Evolutionary conservation across 2,888 invertebrate genomes (phyloP), one percentile per base, ranked within the genome.

Genomic region (Leucania comma): DNA sequence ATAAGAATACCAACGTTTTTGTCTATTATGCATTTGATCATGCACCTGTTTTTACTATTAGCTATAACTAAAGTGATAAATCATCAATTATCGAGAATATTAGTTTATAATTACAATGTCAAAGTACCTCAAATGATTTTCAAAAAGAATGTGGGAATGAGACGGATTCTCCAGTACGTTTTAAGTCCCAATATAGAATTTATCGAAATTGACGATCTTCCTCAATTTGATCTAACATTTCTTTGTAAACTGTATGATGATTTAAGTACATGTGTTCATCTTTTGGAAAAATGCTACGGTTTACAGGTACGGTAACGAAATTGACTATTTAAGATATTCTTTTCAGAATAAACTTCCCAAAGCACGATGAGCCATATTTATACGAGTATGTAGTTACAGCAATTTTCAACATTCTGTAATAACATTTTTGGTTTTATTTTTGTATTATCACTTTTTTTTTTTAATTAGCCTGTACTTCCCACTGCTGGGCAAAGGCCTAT

Each of bases 231-330:
- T 58, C 46, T 92, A 3, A 93, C 87, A 71, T 75, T 72, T 54
- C 81, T 93, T n/a, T 91, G 91, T 79, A 88, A 85, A 74, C 61
- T 89, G 17, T 93, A 93, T 61, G 93, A 93, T 26, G 87, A 90
- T 62, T 78, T 93, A 9, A 88, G 85, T 26, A 87, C 89, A 6
- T 88, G 89, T 63, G 74, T 91, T n/a, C 85, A 88, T 51, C 83
- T 92, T 17, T 81, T 94, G 53, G 90, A 92, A 74, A 88, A 89
- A 59, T 82, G 82, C 75, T 92, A 93, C 51, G 83, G 83, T 48
- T 62, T 84, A 48, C 75, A 84, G 80, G 83, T 83, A 60, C n/a
- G 46, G n/a, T 48, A 48, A 48, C n/a, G 46, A 20, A 48, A 48
- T n/a, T n/a, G 20, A 46, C 46, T 17, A 20, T 6, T 46, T 46